Base-by-base conservation (phyloP, 1,140 invertebrate species). In the Cotesia glomerata region DNA sequence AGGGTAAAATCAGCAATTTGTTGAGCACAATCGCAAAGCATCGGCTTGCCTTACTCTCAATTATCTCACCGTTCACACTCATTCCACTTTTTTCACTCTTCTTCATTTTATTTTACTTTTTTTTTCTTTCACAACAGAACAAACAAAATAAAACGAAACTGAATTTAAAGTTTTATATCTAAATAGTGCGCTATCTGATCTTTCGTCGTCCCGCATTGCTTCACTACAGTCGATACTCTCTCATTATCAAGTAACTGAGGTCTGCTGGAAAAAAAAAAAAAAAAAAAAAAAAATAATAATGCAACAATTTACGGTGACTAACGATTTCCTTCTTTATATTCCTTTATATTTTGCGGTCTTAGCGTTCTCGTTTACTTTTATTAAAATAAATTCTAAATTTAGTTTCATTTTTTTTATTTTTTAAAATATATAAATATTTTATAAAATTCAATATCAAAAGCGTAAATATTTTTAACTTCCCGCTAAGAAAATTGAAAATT, bases 1-100 rank as follows among this genome's bases (percentile, higher is more conserved):
- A 62, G 59, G 35, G 59, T 62, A 62, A 62, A 62, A 62, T 62
- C 59, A 62, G 59, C 59, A 62, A 62, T 62, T 62, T 62, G 35
- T 62, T 62, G 59, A 62, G 59, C 35, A 62, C 59, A 62, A 62
- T 62, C 35, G 59, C 34, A 36, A 62, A 36, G 35, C 32, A 62
- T 62, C 59, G 32, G 35, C 32, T 62, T 36, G 35, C 59, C 32
- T 62, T 26, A 26, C 13, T n/a, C 32, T 62, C 59, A 62, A 62
- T 62, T 62, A 62, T 62, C 59, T 35, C 59, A n/a, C 13, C 32
- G 59, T 62, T 62, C 59, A 62, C 59, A 35, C 35, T 62, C 59
- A 36, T 36, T 35, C 35, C 32, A 35, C 9, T 62, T 35, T 35
- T 36, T 34, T 34, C 26, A 0, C 8, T 18, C 32, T 61, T 61